A percentile compares a stretch with the other conserved stretches of the same genome.
These are phyloP conservation scores for Drosophila rhopaloa DNA, from an alignment of 1,140 invertebrate species.

Conservation along the genomic window DNA sequence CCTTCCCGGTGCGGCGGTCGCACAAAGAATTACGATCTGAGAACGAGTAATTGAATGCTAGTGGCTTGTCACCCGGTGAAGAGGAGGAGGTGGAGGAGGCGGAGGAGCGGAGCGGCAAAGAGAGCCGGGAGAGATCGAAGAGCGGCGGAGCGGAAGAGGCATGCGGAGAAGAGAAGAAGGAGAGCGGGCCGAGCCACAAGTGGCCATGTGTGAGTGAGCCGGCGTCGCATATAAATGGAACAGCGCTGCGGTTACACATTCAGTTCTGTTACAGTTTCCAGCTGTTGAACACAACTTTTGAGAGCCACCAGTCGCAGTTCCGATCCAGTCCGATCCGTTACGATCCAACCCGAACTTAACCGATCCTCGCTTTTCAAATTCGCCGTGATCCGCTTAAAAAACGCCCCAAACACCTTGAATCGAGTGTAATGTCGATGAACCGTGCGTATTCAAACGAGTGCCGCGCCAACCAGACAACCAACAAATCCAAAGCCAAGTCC, in stretches of 20 bases:
- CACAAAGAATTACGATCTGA: constrained; percentile 45
- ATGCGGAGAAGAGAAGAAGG: constrained; percentile 17
- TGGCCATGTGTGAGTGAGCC: constrained; percentile 16
- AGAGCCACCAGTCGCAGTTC: constrained; percentile 15
- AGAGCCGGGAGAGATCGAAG: constrained; percentile 19
- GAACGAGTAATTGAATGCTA: constrained; percentile 46
- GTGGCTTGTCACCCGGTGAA: constrained; percentile 20
- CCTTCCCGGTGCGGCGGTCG: constrained; percentile 43
- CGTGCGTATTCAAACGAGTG: constrained; percentile 70
- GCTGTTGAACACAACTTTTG: constrained; percentile 75
- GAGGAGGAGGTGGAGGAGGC: background rate
- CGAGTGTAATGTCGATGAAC: constrained; percentile 80
- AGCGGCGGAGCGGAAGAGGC: constrained; percentile 31
- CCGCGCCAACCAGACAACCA: constrained; percentile 51
- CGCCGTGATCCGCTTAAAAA: constrained; percentile 18
- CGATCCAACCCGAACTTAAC: constrained; percentile 2
- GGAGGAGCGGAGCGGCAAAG: constrained; percentile 14
- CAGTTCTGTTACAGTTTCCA: constrained; percentile 79
- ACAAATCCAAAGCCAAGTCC: constrained; percentile 11
- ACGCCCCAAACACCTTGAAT: constrained; percentile 58
- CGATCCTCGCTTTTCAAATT: constrained; percentile 32
- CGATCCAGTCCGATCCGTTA: constrained; percentile 1
- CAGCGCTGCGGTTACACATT: constrained; percentile 40
- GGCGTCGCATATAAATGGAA: constrained; percentile 70
- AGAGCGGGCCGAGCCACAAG: constrained; percentile 7